These are phyloP conservation scores for Tachyglossus aculeatus DNA, from an alignment of 2,797 vertebrate genomes.

Conservation along the genomic window DNA sequence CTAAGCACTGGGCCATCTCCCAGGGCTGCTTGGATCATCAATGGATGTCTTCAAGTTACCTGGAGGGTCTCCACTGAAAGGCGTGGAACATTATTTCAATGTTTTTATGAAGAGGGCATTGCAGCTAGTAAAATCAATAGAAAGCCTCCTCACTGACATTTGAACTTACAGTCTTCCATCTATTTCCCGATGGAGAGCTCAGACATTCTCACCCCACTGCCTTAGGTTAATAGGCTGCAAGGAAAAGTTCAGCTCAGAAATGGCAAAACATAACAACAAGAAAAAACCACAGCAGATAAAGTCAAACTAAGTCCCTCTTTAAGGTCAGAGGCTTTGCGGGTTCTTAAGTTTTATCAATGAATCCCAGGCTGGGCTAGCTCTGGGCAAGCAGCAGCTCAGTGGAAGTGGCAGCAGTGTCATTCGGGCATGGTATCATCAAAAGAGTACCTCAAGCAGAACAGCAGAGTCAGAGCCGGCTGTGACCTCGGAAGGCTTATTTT, in stretches of 20 bases:
- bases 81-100: neutral
- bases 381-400: neutral
- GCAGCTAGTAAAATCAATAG: neutral
- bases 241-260: neutral
- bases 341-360: neutral
- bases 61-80: neutral
- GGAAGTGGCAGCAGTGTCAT: neutral
- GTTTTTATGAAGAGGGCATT: neutral
- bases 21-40: neutral
- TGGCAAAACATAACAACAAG: constrained; percentile 12
- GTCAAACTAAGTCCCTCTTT: neutral
- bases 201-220: neutral
- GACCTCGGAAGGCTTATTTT: neutral
- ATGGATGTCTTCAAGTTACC: neutral
- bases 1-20: too few relatives aligned
- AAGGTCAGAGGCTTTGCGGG: neutral
- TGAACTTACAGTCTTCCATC: neutral
- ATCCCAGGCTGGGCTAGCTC: neutral
- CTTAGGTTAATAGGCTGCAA: constrained; percentile 5
- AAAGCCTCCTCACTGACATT: neutral
- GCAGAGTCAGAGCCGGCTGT: neutral
- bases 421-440: neutral
- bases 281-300: neutral
- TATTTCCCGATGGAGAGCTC: neutral
- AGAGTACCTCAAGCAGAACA: neutral